Evolutionary conservation across 2,888 invertebrate species (phyloP), one percentile per base, ranked within the genome.

Genomic region (Tyria jacobaeae): DNA sequence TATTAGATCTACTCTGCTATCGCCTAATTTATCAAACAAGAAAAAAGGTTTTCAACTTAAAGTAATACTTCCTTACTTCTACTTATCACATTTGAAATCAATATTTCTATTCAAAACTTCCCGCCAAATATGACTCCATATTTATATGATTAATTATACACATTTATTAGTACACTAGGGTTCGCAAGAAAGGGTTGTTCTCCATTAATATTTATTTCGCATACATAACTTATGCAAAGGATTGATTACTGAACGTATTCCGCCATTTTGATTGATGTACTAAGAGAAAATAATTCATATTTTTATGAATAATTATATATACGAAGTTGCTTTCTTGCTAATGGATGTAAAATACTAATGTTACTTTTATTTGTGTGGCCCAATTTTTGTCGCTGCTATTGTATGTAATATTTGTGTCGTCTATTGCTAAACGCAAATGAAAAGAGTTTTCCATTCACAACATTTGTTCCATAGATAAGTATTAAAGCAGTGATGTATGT

Each of bases 101-200:
- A 62, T 62, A 64, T 53, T 62, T 52, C 48, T 60, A 56, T 64
- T 59, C 48, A 59, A 64, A 64, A 27, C 55, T 55, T 47, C 25
- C 53, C 59, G 56, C 54, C 60, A 60, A 64, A 64, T 64, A 52
- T 64, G 59, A 70, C 70, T 85, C 82, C 87, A 85, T 87, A 89
- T 87, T 84, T 85, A 77, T 84, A 86, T 92, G 93, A 92, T 93
- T 93, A 93, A 93, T 93, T 90, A 89, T 87, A 86, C 85, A 86
- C 91, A 93, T 92, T 92, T 93, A 93, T 93, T 92, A 93, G 89
- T 89, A 84, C 89, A 91, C 90, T 89, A 84, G 86, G 89, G 89
- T 76, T 62, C 70, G 88, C 81, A 82, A 89, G 87, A 89, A 89
- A 89, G 92, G 93, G 92, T 90, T 89, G 88, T 81, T 74, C 81